A percentile compares a stretch with the other conserved stretches of the same genome.
Conservation (phyloP, 2,797 vertebrate genomes). For the Chromobotia macracanthus region DNA sequence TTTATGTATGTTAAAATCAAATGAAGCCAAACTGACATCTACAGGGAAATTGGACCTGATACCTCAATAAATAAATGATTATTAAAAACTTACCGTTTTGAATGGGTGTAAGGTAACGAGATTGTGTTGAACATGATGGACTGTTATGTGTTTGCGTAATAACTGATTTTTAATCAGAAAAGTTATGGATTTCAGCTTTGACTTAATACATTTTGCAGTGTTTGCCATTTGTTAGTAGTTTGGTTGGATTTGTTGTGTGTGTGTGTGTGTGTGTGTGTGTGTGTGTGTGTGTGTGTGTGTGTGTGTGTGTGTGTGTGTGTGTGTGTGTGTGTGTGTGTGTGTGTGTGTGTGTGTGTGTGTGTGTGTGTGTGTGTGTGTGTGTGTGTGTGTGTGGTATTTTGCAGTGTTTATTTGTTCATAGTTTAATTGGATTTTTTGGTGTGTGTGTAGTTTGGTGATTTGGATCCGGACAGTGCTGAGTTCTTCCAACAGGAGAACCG, state of each 20-base stretch:
- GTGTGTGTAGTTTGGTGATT: constrained; percentile 85
- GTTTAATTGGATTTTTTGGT: neutral
- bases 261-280: neutral
- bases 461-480: constrained; percentile 87
- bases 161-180: no score
- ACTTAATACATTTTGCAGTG: neutral
- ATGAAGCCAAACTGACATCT: no score
- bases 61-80: no score
- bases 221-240: no score
- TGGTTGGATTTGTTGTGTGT: neutral
- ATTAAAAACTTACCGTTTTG: no score
- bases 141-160: no score
- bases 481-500: constrained; percentile 91
- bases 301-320: neutral
- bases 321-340: neutral
- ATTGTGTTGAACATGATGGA: no score
- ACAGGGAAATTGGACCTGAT: no score
- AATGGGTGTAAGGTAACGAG: no score
- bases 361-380: neutral
- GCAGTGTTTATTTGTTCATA: no score
- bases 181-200: no score
- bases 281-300: constrained; percentile 41
- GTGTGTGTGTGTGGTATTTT: neutral
- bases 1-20: no score
- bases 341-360: neutral